phyloP scores from a whole-genome alignment of 1,140 invertebrate species.

The Sycophaga agraensis region DNA sequence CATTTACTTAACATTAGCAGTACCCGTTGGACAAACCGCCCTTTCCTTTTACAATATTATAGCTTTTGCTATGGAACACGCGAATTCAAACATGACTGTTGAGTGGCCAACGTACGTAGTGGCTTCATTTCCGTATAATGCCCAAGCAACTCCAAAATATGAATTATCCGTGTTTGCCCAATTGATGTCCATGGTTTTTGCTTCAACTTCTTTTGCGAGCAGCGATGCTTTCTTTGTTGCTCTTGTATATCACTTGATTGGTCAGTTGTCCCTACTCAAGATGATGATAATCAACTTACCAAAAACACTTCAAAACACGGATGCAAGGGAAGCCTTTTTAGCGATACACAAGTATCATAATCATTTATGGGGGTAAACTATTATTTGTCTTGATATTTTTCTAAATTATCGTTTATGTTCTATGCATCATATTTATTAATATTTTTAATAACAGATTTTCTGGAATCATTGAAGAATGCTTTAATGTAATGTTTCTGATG shows the following conservation, averaged over 20 bases:
- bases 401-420: too few species aligned
- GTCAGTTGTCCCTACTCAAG: slow-evolving; percentile 49
- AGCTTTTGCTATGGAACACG: not conserved
- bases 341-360: not conserved
- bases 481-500: slow-evolving; percentile 25
- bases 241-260: slow-evolving; percentile 54
- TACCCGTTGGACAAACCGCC: not conserved
- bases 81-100: not conserved
- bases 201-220: slow-evolving; percentile 48
- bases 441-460: slow-evolving; percentile 9
- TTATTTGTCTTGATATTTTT: not conserved
- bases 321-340: not conserved
- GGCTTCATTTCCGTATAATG: slow-evolving; percentile 54
- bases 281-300: slow-evolving; percentile 31
- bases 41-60: not conserved
- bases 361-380: slow-evolving; percentile 23
- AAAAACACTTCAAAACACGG: not conserved
- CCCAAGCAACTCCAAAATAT: slow-evolving; percentile 51
- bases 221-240: slow-evolving; percentile 51
- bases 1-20: slow-evolving; percentile 15
- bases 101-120: slow-evolving; percentile 16
- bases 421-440: too few species aligned
- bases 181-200: slow-evolving; percentile 42
- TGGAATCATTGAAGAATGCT: slow-evolving; percentile 11
- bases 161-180: slow-evolving; percentile 55